Percentiles rank a stretch among this genome's conserved stretches.
These are phyloP conservation scores for Thecophora atra DNA, from an alignment of 2,888 invertebrate genomes.

Conservation along the genomic window DNA sequence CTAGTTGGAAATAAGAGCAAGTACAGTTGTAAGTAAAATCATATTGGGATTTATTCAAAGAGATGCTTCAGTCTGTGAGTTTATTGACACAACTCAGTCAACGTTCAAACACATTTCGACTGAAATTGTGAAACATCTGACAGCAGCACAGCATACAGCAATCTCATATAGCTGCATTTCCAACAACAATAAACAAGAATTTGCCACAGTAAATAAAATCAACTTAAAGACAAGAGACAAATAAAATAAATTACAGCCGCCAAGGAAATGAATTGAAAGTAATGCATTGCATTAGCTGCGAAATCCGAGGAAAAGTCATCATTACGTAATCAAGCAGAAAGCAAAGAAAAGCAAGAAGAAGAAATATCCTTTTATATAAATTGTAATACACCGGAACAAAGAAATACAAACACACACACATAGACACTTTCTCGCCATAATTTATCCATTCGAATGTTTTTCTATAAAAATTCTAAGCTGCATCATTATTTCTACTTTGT, in stretches of 20 bases:
- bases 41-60: too few species aligned
- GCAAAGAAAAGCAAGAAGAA: background rate
- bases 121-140: background rate
- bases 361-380: conserved; percentile 15
- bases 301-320: conserved; percentile 27
- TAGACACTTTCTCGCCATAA: background rate
- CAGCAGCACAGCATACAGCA: background rate
- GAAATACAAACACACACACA: background rate
- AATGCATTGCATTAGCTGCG: conserved; percentile 12
- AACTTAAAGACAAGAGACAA: conserved; percentile 13
- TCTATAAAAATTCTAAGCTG: conserved; percentile 3
- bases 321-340: conserved; percentile 33
- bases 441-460: conserved; percentile 5
- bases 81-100: background rate
- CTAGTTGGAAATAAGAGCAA: too few species aligned
- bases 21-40: too few species aligned
- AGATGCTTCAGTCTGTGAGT: background rate
- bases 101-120: background rate
- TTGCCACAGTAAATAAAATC: conserved; percentile 13
- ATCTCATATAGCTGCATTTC: background rate
- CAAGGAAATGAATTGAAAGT: conserved; percentile 4
- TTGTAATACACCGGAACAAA: conserved; percentile 4
- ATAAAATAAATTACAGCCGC: conserved; percentile 29
- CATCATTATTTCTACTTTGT: conserved; percentile 12
- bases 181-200: background rate